Conservation (phyloP, 2,888 invertebrate genomes). For the Chloroclysta siterata region DNA sequence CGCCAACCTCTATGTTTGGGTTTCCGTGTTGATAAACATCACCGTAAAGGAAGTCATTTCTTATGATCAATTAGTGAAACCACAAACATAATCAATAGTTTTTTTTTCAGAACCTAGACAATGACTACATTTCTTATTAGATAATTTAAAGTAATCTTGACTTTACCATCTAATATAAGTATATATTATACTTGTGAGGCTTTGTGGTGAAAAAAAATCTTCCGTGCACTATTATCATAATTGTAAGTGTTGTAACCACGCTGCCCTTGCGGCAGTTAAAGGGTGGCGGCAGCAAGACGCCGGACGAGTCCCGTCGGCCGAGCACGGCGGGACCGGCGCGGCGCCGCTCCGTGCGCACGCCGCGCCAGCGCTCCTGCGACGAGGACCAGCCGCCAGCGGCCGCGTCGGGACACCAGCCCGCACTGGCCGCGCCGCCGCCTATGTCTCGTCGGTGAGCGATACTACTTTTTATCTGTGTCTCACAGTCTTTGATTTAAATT, state of each 20-base stretch:
- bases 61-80: too few species aligned
- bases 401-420: constrained; percentile 69
- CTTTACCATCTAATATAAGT: too few species aligned
- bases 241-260: constrained; percentile 69
- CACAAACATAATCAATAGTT: too few species aligned
- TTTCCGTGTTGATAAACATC: too few species aligned
- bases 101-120: too few species aligned
- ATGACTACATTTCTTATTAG: too few species aligned
- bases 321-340: constrained; percentile 86
- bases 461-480: too few species aligned
- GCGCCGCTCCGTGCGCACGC: constrained; percentile 86
- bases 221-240: constrained; percentile 9
- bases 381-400: constrained; percentile 84
- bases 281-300: constrained; percentile 85
- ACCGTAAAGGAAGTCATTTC: too few species aligned
- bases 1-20: too few species aligned
- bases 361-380: constrained; percentile 93
- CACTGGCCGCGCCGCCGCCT: constrained; percentile 88
- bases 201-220: neutral
- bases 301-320: constrained; percentile 85
- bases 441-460: constrained; percentile 87
- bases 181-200: neutral
- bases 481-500: too few species aligned
- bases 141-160: too few species aligned
- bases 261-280: constrained; percentile 87